Conservation (phyloP, 1,140 invertebrate species). For the Zaprionus camerounensis region DNA sequence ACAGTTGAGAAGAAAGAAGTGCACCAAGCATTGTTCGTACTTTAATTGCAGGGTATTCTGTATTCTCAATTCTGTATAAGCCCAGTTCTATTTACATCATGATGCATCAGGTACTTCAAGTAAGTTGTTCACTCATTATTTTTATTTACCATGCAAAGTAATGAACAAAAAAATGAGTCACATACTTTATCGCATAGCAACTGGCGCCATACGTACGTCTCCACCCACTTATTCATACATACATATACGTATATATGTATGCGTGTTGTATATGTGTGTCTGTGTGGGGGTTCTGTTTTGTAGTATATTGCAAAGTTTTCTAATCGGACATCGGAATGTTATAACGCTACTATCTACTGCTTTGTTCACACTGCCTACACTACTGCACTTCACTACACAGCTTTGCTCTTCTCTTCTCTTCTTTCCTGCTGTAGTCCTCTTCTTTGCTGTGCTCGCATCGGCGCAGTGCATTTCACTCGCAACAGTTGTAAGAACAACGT, state of each 20-base stretch:
- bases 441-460: slow-evolving; percentile 26
- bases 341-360: not conserved
- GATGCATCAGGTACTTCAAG: not conserved
- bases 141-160: not conserved
- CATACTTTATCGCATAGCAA: not conserved
- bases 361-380: not conserved
- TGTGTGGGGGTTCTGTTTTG: not conserved
- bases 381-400: not conserved
- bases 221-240: slow-evolving; percentile 14
- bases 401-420: not conserved
- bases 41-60: not conserved
- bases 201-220: slow-evolving; percentile 12
- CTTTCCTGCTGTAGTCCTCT: not conserved
- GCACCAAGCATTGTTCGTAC: slow-evolving; percentile 2
- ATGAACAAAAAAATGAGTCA: not conserved
- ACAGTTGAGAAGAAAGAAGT: slow-evolving; percentile 28
- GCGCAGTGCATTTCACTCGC: slow-evolving; percentile 41
- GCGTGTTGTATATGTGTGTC: not conserved
- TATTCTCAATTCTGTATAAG: too few relatives aligned
- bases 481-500: slow-evolving; percentile 41
- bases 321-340: slow-evolving; percentile 13
- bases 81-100: too few relatives aligned
- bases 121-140: not conserved
- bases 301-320: not conserved
- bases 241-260: not conserved